A percentile compares a stretch with the other conserved stretches of the same genome.
Conservation (phyloP, 2,797 vertebrate genomes). For the Ptychobarbus kaznakovi region DNA sequence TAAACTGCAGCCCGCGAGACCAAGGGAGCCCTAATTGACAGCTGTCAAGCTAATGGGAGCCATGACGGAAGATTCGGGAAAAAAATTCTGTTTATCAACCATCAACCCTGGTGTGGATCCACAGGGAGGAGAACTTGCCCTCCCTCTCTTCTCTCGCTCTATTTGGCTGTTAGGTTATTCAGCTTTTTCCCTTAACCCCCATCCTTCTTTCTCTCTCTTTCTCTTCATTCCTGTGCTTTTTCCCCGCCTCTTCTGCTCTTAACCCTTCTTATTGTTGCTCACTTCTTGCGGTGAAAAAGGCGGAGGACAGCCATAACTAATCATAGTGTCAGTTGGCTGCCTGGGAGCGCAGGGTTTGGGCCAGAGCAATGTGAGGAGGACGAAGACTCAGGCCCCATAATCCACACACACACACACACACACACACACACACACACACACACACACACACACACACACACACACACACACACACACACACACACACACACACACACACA, state of each 20-base stretch:
- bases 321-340: constrained; percentile 86
- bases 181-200: constrained; percentile 66
- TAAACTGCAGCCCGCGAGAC: constrained; percentile 94
- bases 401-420: constrained; percentile 53
- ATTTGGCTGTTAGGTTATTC: constrained; percentile 61
- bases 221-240: constrained; percentile 71
- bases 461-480: constrained; percentile 24
- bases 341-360: constrained; percentile 80
- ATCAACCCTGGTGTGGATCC: constrained; percentile 81
- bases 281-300: constrained; percentile 69
- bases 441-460: constrained; percentile 19
- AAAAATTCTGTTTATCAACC: constrained; percentile 86
- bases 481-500: constrained; percentile 30
- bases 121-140: constrained; percentile 69
- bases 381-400: constrained; percentile 65
- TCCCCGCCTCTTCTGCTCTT: constrained; percentile 59
- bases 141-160: constrained; percentile 55
- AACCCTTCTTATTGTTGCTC: constrained; percentile 68
- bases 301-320: constrained; percentile 86
- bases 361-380: constrained; percentile 73
- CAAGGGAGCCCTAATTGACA: constrained; percentile 96
- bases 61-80: constrained; percentile 89
- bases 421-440: constrained; percentile 29
- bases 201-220: constrained; percentile 63
- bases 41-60: constrained; percentile 96